Evolutionary conservation across 2,888 invertebrate species (phyloP), one percentile per base, ranked within the genome.

Genomic region (Drosophila borborema): DNA sequence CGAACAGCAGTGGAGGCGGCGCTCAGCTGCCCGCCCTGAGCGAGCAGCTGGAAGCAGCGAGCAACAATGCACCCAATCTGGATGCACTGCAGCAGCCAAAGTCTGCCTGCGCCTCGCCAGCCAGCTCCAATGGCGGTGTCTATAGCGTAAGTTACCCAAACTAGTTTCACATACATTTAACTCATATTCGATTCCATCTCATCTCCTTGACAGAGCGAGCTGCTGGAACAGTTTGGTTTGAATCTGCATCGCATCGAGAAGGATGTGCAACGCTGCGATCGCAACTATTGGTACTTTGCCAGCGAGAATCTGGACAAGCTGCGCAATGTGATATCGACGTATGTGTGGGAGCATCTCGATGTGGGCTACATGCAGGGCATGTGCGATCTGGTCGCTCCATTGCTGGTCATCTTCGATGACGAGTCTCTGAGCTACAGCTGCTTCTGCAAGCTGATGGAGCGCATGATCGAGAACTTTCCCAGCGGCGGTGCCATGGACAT

Each of bases 331-430:
- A 98, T 99, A 96, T 98, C 98, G 38, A 53, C 89, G 58, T 99
- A 98, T 93, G 98, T 99, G 3, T 99, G 98, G 98, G 97, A 98
- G 91, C 97, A 99, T 92, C 93, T 99, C 80, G 98, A 98, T 58
- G 95, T 96, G 43, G 99, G 99, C 14, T 99, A 99, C 94, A 97
- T 99, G 95, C 99, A 99, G 93, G 99, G 99, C 86, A 99, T 99
- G 99, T 99, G 99, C 93, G 99, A 99, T 93, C 94, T 99, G 70
- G 97, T 97, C 0, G 99, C 99, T 0, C 99, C 98, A 0, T 94
- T 99, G 2, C 94, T 99, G 23, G 98, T 99, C 18, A 96, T 97
- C 90, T 96, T 98, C 94, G 96, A 97, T 90, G 98, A 99, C 92
- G 99, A 99, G 93, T 97, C 98, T 0, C 93, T 96, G 14, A 96